Base-by-base conservation (phyloP, 2,888 invertebrate genomes). In the Brachylomia viminalis region DNA sequence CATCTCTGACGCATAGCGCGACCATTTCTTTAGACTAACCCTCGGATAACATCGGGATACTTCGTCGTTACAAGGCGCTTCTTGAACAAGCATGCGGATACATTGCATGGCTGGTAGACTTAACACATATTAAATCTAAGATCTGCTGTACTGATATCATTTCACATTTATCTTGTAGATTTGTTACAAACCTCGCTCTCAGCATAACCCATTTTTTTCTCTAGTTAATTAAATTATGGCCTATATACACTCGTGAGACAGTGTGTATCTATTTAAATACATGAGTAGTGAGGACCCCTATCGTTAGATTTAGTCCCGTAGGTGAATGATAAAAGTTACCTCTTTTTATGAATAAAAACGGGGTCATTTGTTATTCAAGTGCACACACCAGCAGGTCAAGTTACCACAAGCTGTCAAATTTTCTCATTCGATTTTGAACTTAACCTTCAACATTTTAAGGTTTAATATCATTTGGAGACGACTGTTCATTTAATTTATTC, bases 1-100 rank as follows among this genome's bases (percentile, higher is more conserved):
- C 93, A 95, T 94, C 95, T 92, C 90, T 92, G 90, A 91, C 91
- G 90, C 92, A 86, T 74, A 73, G 74, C 87, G 86, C 84, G 87
- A 85, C 81, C 70, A 84, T 85, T 87, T 83, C 77, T 82, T 85
- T 80, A 77, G 65, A 83, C 74, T 85, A 82, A 85, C 86, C 71
- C 15, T 67, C 49, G 45, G 20, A 13, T 59, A 62, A 76, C 58
- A 69, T 76, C 58, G 79, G 38, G 4, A 49, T 23, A 71, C 38
- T 49, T 70, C 27, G 27, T 47, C 8, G 0, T 33, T 66, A 11
- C n/a, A n/a, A 20, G 20, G 27, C 68, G 27, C 8, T 15, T 27
- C 2, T 42, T 58, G 20, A 13, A n/a, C 27, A 20, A 54, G 58
- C 33, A n/a, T 47, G 33, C 13, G n/a, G 7, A 47, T n/a, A n/a